Conservation (phyloP, 2,888 invertebrate species). For the Julus scanicus region DNA sequence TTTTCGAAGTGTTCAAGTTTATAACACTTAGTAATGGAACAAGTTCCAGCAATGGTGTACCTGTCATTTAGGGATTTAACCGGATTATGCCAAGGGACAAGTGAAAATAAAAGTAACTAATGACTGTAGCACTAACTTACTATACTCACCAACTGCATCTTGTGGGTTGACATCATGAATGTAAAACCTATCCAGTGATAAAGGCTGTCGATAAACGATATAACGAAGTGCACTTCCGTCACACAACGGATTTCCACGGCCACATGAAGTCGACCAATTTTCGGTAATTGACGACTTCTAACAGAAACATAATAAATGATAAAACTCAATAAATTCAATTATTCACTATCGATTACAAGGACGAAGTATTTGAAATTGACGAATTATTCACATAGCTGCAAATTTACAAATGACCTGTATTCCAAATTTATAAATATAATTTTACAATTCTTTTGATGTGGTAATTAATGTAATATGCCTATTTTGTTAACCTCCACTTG, state of each 20-base stretch:
- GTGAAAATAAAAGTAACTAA: slow-evolving; percentile 40
- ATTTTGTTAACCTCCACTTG: neutral
- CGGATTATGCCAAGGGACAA: neutral
- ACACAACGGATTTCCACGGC: slow-evolving; percentile 61
- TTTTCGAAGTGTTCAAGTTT: too few species aligned
- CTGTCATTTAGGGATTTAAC: too few species aligned
- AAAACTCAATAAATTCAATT: neutral
- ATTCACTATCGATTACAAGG: neutral
- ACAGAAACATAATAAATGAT: slow-evolving; percentile 53
- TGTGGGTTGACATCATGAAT: slow-evolving; percentile 66
- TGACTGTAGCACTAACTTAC: slow-evolving; percentile 31
- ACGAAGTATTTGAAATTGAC: neutral
- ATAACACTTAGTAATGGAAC: too few species aligned
- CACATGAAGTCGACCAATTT: slow-evolving; percentile 66
- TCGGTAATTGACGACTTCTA: slow-evolving; percentile 68
- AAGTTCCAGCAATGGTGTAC: too few species aligned
- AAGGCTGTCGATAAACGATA: slow-evolving; percentile 68
- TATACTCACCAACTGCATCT: slow-evolving; percentile 61
- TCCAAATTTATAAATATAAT: too few species aligned
- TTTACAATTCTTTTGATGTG: too few species aligned
- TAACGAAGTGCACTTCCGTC: slow-evolving; percentile 64
- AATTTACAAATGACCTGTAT: too few species aligned
- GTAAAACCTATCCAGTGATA: slow-evolving; percentile 68
- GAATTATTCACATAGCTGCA: too few species aligned
- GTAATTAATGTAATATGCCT: too few species aligned